phyloP scores from a whole-genome alignment of 2,797 vertebrate species.

The Lateolabrax maculatus region DNA sequence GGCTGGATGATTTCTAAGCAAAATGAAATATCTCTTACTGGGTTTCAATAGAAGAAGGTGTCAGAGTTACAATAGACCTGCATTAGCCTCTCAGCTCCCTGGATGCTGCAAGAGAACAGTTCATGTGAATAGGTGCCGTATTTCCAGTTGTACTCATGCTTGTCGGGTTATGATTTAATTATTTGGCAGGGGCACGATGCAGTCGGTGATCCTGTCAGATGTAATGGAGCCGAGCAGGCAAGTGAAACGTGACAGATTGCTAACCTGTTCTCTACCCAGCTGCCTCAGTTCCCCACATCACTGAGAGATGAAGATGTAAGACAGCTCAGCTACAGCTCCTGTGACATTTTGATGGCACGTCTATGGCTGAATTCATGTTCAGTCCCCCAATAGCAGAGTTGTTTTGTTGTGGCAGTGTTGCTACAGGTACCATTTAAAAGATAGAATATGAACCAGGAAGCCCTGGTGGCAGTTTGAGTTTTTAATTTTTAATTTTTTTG shows the following conservation, averaged over 20 bases:
- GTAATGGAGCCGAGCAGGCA: slow-evolving; percentile 32
- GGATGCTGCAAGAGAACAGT: background rate
- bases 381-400: background rate
- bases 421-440: background rate
- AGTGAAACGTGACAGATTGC: slow-evolving; percentile 49
- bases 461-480: background rate
- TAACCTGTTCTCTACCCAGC: slow-evolving; percentile 3
- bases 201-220: slow-evolving; percentile 38
- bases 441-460: background rate
- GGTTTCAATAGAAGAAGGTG: background rate
- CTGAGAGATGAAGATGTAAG: slow-evolving; percentile 15
- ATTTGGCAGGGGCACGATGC: slow-evolving; percentile 1
- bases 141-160: slow-evolving; percentile 15
- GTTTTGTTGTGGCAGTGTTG: background rate
- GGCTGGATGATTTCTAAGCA: background rate
- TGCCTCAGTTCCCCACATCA: slow-evolving; percentile 12
- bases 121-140: slow-evolving; percentile 16
- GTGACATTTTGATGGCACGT: background rate
- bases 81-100: background rate
- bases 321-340: background rate
- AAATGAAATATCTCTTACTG: background rate
- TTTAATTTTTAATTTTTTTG: background rate
- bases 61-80: background rate
- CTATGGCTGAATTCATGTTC: background rate
- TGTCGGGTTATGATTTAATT: slow-evolving; percentile 42